Conservation (phyloP, 1,140 invertebrate species). For the Pogonomyrmex barbatus region DNA sequence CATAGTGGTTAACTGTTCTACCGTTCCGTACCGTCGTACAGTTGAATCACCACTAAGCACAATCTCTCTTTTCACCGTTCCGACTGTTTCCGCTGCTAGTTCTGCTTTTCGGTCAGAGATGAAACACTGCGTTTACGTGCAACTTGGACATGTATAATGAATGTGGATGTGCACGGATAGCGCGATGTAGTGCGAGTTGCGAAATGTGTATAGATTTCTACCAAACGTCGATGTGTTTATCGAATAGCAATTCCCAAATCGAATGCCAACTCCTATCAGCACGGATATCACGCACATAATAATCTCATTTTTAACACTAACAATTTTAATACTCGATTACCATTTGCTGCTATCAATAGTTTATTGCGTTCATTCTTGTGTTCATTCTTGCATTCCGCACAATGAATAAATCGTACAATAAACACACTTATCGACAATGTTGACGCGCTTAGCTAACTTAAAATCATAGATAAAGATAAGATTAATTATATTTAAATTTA, state of each 20-base stretch:
- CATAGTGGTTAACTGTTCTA: slow-evolving; percentile 33
- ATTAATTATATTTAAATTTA: too few relatives aligned
- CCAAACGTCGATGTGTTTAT: background rate
- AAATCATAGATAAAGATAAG: too few relatives aligned
- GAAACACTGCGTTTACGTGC: slow-evolving; percentile 12
- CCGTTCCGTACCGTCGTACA: background rate
- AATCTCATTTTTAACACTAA: background rate
- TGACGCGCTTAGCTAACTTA: too few relatives aligned
- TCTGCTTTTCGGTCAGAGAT: slow-evolving; percentile 16
- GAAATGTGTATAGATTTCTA: background rate
- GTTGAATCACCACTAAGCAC: slow-evolving; percentile 3
- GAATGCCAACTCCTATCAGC: background rate
- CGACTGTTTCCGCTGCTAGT: background rate
- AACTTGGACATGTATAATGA: background rate
- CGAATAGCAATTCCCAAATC: background rate
- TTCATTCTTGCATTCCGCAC: background rate
- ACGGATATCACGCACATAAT: background rate
- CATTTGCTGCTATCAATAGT: background rate
- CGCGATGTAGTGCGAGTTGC: background rate
- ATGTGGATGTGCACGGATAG: background rate
- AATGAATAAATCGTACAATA: slow-evolving; percentile 5
- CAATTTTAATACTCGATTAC: background rate
- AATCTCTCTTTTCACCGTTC: slow-evolving; percentile 12
- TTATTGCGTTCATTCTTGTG: background rate
- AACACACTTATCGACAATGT: background rate